phyloP scores from a whole-genome alignment of 2,888 invertebrate species.

The Acleris literana region DNA sequence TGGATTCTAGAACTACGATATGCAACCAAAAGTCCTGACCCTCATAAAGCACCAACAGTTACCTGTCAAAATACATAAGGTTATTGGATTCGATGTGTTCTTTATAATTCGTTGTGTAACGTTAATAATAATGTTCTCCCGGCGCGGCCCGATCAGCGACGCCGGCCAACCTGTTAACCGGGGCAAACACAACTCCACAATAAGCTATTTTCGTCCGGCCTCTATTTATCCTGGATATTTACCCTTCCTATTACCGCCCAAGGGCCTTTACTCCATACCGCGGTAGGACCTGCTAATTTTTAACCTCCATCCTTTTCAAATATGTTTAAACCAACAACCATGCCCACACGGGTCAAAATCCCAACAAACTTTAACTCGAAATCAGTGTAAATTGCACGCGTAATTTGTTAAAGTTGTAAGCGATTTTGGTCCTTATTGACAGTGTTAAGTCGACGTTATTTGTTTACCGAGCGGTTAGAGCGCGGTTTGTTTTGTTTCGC shows the following conservation, averaged over 20 bases:
- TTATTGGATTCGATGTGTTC: no score
- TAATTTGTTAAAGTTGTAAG: conserved; percentile 5
- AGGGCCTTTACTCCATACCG: conserved; percentile 36
- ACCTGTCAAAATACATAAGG: no score
- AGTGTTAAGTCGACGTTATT: conserved; percentile 36
- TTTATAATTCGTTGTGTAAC: no score
- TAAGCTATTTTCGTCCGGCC: conserved; percentile 35
- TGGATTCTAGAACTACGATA: no score
- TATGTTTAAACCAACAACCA: conserved; percentile 38
- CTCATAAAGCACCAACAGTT: no score
- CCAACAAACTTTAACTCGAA: background rate
- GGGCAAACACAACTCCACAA: conserved; percentile 32
- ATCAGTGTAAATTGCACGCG: conserved; percentile 6
- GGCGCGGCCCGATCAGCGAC: no score
- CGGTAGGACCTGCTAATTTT: conserved; percentile 42
- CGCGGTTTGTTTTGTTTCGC: conserved; percentile 36
- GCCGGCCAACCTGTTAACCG: conserved; percentile 30
- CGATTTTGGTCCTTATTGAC: conserved; percentile 24
- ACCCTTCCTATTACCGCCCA: conserved; percentile 37
- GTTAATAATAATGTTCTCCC: no score
- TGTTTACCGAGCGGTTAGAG: conserved; percentile 37
- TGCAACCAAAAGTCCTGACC: no score
- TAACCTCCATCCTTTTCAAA: conserved; percentile 40
- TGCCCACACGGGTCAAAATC: conserved; percentile 37
- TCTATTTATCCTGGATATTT: conserved; percentile 34